Base-by-base conservation (phyloP, 92 coral and sea anemone genomes). In the Epizoanthus stellaris region DNA sequence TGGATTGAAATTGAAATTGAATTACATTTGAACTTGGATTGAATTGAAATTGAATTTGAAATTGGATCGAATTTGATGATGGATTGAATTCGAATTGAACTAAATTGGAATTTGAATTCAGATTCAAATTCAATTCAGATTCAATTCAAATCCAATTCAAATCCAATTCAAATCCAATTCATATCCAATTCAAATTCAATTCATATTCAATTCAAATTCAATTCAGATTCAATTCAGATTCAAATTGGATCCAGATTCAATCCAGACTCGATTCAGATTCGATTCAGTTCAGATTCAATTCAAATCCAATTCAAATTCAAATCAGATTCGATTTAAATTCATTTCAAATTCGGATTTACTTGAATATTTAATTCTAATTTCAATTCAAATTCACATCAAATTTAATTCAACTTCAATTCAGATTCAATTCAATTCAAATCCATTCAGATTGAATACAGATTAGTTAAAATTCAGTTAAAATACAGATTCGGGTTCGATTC, bases 151-250 rank as follows among this genome's bases (percentile, higher is more conserved):
- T 7, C 17, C 38, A 49, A 73, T 45, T 38, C 52, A 45, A 58
- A 17, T 42, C 36, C 40, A 40, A 40, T 21, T 40, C 70, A n/a
- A 36, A 10, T 60, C 38, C 39, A 56, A 20, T 43, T 77, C 13
- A 38, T 5, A 21, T n/a, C 61, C 68, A 75, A 79, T 40, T 42
- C 20, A 58, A 58, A 60, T 16, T 77, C 57, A 17, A 53, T 76
- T 60, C 81, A 25, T 25, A 1, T 52, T n/a, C 61, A 61, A 38
- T 59, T 77, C 38, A 3, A 5, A 49, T 45, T 45, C 52, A 6
- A 45, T 62, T 42, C 34, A 54, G 23, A 4, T 56, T 42, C 82
- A 77, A 42, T 61, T n/a, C 19, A 4, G 4, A 45, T 45, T 0
- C 52, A 6, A 45, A 3, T 43, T 43, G 4, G 47, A 43, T 62